phyloP scores from a whole-genome alignment of 1,140 invertebrate species.

The Mya arenaria region DNA sequence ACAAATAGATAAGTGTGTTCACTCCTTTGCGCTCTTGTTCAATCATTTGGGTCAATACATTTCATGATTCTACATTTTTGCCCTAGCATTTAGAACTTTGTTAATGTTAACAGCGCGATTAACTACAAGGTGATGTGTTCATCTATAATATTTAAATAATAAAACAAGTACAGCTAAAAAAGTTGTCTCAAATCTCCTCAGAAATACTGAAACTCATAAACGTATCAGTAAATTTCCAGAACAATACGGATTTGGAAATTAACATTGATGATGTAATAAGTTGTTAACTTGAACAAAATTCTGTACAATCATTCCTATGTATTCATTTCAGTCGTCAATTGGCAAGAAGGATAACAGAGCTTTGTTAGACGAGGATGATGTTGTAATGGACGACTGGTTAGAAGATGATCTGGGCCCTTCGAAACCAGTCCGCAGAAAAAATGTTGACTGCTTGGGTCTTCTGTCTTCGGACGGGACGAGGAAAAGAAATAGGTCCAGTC shows the following conservation, averaged over 20 bases:
- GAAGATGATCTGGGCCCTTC: slow-evolving; percentile 34
- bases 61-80: no score
- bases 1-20: no score
- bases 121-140: no score
- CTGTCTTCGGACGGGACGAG: slow-evolving; percentile 19
- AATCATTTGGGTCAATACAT: no score
- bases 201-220: no score
- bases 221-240: neutral
- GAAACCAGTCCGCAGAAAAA: slow-evolving; percentile 14
- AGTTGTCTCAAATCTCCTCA: no score
- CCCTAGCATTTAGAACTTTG: no score
- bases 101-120: no score
- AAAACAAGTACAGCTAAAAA: no score
- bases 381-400: slow-evolving; percentile 44
- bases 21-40: no score
- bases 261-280: neutral
- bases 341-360: slow-evolving; percentile 1
- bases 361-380: slow-evolving; percentile 40
- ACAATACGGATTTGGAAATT: no score
- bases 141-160: no score
- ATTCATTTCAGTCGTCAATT: slow-evolving; percentile 2
- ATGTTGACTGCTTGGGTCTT: slow-evolving; percentile 30
- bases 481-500: slow-evolving; percentile 41
- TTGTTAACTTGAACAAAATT: neutral
- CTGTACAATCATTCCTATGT: neutral